Evolutionary conservation across 2,113 vertebrate species (phyloP).

Genomic region (Tyto alba): DNA sequence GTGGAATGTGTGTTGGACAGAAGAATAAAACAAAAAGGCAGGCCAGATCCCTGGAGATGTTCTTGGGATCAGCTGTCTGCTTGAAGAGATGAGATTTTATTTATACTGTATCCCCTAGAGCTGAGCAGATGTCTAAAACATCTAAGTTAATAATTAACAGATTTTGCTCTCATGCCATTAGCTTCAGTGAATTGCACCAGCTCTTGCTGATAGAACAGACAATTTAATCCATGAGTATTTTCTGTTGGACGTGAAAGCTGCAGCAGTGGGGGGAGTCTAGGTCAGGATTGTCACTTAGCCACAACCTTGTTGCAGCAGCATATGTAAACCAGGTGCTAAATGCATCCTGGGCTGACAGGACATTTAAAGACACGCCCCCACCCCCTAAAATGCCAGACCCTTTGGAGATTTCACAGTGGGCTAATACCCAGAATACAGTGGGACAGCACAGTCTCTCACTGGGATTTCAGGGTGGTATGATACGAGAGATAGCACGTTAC

Average conservation of each 20-base stretch:
- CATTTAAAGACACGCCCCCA: background rate
- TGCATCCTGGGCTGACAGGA: background rate
- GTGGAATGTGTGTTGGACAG: conserved; percentile 1
- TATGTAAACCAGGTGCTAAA: background rate
- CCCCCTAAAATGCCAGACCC: background rate
- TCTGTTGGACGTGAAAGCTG: background rate
- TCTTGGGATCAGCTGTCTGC: conserved; percentile 10
- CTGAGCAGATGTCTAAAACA: conserved; percentile 10
- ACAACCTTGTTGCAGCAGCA: background rate
- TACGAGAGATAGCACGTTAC: background rate
- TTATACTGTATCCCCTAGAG: conserved; percentile 11
- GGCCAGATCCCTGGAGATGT: background rate
- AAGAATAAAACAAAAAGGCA: conserved; percentile 21
- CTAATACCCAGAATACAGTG: background rate
- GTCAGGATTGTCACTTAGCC: background rate
- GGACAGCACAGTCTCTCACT: background rate
- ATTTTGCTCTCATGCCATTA: background rate
- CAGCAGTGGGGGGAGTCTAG: background rate
- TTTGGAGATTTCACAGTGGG: background rate
- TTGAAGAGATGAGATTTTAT: conserved; percentile 25
- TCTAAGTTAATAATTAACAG: conserved; percentile 40
- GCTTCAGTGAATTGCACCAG: background rate
- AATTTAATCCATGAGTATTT: background rate
- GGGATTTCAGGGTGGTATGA: background rate
- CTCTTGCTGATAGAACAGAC: background rate